Base-by-base conservation (phyloP, 2,113 vertebrate species). In the Sceloporus undulatus region DNA sequence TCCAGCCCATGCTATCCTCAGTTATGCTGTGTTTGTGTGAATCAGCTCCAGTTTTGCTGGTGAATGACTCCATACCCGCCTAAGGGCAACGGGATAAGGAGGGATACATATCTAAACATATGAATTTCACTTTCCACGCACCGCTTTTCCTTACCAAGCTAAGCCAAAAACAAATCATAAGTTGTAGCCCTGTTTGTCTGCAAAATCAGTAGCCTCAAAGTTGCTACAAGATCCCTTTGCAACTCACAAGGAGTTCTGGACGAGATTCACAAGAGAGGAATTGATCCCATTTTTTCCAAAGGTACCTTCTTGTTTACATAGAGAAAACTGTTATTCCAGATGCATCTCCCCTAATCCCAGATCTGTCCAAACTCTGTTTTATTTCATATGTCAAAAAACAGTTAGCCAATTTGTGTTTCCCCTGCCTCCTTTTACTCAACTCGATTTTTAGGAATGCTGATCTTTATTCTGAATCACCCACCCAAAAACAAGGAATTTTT, bases 391-490 rank as follows among this genome's bases (percentile, higher is more conserved):
- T 27, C 71, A 56, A 10, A 34, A 10, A 38, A 4, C 34, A 13
- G 62, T 34, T 56, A 76, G 56, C 6, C 48, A 42, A 25, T n/a
- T 81, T 70, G 25, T 71, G 25, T 29, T 10, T 71, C 68, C 27
- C 68, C 27, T 70, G 4, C 27, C 21, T 70, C 21, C 40, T 75
- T 54, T 48, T 9, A 81, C 56, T 4, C 29, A 62, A 29, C 13
- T 38, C 4, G n/a, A n/a, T 71, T 78, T 68, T 78, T 66, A 78
- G 48, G 74, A 38, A 18, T n/a, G n/a, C 40, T 29, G 21, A 84
- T 84, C 77, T 85, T 62, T 16, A 84, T 71, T 79, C 52, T 54
- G 52, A 85, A 85, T 79, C 48, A 80, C 73, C 77, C 38, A 16
- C 4, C 74, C 59, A 62, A 62, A 56, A 77, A 68, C 29, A 88